A percentile compares a stretch with the other conserved stretches of the same genome.
These are phyloP conservation scores for Axinella damicornis DNA, from an alignment of 37 sponge, comb jelly and placozoan species.

Conservation along the genomic window DNA sequence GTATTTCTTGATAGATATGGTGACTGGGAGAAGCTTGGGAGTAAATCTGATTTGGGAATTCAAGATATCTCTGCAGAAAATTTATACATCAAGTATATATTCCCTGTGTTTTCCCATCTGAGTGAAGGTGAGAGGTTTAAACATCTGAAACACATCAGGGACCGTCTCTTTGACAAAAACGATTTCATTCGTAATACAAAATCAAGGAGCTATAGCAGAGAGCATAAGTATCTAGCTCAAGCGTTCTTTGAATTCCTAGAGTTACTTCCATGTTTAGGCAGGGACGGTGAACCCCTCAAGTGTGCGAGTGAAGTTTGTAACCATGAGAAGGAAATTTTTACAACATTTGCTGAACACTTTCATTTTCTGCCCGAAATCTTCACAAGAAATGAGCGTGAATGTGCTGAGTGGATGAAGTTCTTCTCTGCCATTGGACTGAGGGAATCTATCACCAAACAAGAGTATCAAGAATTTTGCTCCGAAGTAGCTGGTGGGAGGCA, in stretches of 20 bases:
- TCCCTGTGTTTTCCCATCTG: neutral
- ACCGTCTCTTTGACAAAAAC: neutral
- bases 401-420: constrained; percentile 6
- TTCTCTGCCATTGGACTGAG: neutral
- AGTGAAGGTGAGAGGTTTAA: neutral
- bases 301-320: neutral
- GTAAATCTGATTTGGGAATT: neutral
- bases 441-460: neutral
- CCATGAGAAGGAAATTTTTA: neutral
- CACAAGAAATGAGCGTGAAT: too few relatives aligned
- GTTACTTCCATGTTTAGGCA: neutral
- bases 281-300: neutral
- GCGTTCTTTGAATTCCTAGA: too few relatives aligned
- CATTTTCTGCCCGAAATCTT: neutral
- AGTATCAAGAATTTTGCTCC: constrained; percentile 8
- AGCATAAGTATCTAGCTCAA: too few relatives aligned
- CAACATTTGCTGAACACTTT: constrained; percentile 3
- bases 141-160: constrained; percentile 7
- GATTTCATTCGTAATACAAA: neutral
- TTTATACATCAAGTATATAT: neutral
- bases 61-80: neutral
- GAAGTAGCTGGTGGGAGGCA: neutral
- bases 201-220: too few relatives aligned
- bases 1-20: constrained; percentile 40
- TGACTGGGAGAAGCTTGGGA: neutral